These are phyloP conservation scores for Pipistrellus kuhlii DNA, from an alignment of 2,797 vertebrate genomes.

Conservation along the genomic window DNA sequence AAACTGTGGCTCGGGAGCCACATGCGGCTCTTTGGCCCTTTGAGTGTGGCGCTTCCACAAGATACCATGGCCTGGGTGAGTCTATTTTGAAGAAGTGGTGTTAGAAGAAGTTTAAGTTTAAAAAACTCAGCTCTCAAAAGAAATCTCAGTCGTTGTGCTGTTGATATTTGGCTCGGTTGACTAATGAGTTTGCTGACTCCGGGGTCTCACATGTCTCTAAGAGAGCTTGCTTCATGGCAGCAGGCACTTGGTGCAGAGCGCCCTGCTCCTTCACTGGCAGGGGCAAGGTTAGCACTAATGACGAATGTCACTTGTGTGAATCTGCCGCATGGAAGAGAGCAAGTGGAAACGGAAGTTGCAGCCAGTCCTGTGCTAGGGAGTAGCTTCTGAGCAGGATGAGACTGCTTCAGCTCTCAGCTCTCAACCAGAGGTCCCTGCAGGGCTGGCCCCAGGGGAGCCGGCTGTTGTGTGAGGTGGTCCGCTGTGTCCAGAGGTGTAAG, in stretches of 20 bases:
- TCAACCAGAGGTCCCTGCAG: too few relatives aligned
- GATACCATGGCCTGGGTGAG: too few relatives aligned
- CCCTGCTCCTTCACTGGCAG: background rate
- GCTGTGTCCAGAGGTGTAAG: background rate
- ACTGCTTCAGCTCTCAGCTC: too few relatives aligned
- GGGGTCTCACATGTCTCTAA: background rate
- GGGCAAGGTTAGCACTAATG: background rate
- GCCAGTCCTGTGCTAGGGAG: accelerated
- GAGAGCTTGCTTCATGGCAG: background rate
- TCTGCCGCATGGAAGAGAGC: background rate
- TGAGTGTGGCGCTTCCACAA: too few relatives aligned
- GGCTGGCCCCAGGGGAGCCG: background rate
- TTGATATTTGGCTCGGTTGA: too few relatives aligned
- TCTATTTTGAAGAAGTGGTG: too few relatives aligned
- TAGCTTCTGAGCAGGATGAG: background rate
- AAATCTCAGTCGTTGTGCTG: too few relatives aligned
- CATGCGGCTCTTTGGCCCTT: too few relatives aligned
- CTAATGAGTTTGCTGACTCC: too few relatives aligned
- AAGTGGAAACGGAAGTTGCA: background rate
- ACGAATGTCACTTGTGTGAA: background rate
- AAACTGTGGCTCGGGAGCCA: too few relatives aligned
- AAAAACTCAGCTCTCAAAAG: too few relatives aligned
- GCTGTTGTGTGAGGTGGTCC: background rate
- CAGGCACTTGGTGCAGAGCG: accelerated
- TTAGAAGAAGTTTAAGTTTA: too few relatives aligned